These are phyloP conservation scores for Nebria salina DNA, from an alignment of 2,888 invertebrate genomes.

Conservation along the genomic window DNA sequence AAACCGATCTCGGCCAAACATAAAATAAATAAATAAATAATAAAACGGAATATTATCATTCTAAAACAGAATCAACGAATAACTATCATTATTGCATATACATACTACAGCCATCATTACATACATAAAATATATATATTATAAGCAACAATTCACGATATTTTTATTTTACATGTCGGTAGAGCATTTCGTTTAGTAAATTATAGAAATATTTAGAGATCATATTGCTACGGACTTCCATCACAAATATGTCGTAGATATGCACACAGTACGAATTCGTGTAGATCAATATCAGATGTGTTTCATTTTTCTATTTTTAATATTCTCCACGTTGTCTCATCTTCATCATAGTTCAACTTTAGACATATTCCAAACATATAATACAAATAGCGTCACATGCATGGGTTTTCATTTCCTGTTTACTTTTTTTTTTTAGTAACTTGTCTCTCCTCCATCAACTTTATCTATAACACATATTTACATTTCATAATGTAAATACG, in stretches of 20 bases:
- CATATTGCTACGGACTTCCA: slow-evolving; percentile 31
- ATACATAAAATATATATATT: slow-evolving; percentile 14
- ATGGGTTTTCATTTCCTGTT: slow-evolving; percentile 30
- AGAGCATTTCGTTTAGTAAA: slow-evolving; percentile 27
- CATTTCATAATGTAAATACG: slow-evolving; percentile 34
- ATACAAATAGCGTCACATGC: slow-evolving; percentile 13
- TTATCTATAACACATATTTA: slow-evolving; percentile 40
- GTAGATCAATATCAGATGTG: neutral
- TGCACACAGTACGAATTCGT: slow-evolving; percentile 27
- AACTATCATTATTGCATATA: slow-evolving; percentile 25
- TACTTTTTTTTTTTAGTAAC: slow-evolving; percentile 28
- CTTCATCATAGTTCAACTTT: slow-evolving; percentile 19
- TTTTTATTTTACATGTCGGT: slow-evolving; percentile 36
- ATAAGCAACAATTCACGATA: slow-evolving; percentile 24
- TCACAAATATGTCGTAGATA: slow-evolving; percentile 33
- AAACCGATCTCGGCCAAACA: slow-evolving; percentile 19
- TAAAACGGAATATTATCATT: slow-evolving; percentile 20
- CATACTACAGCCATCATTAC: slow-evolving; percentile 26
- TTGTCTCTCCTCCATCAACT: slow-evolving; percentile 32
- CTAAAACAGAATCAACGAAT: slow-evolving; percentile 39
- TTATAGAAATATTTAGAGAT: slow-evolving; percentile 19
- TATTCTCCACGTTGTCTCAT: slow-evolving; percentile 5
- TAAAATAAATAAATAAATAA: slow-evolving; percentile 19
- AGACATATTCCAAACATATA: neutral
- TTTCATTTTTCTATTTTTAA: slow-evolving; percentile 7